Evolutionary conservation across 2,888 invertebrate genomes (phyloP).

Genomic region (Watsonalla cultraria): DNA sequence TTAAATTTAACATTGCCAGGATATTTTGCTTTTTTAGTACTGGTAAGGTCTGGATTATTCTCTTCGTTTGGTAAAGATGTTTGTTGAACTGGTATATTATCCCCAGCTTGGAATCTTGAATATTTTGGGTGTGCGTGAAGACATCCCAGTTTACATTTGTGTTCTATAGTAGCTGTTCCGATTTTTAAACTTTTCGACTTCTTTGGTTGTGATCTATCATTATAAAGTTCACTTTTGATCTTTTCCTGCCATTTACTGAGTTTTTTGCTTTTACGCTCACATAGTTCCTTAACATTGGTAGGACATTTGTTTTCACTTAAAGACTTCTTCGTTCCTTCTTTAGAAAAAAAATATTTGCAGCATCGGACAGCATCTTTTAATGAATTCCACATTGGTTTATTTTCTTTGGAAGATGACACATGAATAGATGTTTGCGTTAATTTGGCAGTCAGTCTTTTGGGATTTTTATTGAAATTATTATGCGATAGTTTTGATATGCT

Average conservation of each 20-base stretch:
- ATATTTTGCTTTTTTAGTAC: too few relatives aligned
- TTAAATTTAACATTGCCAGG: too few relatives aligned
- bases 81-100: background rate
- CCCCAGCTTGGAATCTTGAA: background rate
- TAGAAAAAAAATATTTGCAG: conserved; percentile 9
- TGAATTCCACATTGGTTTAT: background rate
- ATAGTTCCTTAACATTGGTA: background rate
- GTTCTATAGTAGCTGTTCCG: background rate
- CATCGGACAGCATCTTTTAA: background rate
- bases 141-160: background rate
- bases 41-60: background rate
- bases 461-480: conserved; percentile 1
- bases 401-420: background rate
- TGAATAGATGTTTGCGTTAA: background rate
- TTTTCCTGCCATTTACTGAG: background rate
- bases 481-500: conserved; percentile 21
- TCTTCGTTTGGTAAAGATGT: background rate
- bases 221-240: conserved; percentile 14
- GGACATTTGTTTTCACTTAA: background rate
- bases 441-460: conserved; percentile 7
- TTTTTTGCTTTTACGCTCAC: conserved; percentile 5
- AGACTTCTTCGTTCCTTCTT: background rate
- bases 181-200: conserved; percentile 16
- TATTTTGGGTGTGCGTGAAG: background rate
- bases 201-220: conserved; percentile 6